Evolutionary conservation across 2,797 vertebrate species (phyloP).

Genomic region (Falco biarmicus): DNA sequence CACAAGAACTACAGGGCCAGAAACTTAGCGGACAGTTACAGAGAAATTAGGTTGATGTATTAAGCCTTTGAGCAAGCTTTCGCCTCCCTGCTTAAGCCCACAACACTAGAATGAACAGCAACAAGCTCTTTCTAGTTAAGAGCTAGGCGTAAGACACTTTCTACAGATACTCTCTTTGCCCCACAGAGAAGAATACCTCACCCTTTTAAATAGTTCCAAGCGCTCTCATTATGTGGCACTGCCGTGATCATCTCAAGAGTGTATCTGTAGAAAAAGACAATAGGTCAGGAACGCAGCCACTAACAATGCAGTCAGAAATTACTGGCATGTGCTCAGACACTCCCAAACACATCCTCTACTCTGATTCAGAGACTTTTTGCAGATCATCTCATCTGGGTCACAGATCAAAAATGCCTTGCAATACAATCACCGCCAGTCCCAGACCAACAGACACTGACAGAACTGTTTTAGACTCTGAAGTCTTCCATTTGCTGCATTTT

Average conservation of each 20-base stretch:
- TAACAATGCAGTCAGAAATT: neutral
- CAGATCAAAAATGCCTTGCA: neutral
- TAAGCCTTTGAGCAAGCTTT: neutral
- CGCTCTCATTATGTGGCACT: constrained; percentile 96
- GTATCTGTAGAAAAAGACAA: constrained; percentile 80
- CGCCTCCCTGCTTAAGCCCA: neutral
- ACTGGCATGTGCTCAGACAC: neutral
- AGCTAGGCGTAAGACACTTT: neutral
- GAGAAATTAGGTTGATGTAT: neutral
- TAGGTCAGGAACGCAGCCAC: neutral
- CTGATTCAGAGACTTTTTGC: neutral
- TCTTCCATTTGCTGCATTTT: neutral
- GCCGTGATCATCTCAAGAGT: constrained; percentile 91
- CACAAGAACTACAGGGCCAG: neutral
- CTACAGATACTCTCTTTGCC: neutral
- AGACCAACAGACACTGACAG: neutral
- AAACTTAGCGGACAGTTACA: neutral
- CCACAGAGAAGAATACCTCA: constrained; percentile 71
- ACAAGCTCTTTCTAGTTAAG: neutral
- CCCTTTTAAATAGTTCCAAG: constrained; percentile 98
- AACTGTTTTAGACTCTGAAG: neutral
- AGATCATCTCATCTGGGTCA: neutral
- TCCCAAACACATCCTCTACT: neutral
- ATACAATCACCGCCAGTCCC: neutral
- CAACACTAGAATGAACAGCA: neutral